phyloP scores from a whole-genome alignment of 2,888 invertebrate genomes.

The Nomada hirtipes region DNA sequence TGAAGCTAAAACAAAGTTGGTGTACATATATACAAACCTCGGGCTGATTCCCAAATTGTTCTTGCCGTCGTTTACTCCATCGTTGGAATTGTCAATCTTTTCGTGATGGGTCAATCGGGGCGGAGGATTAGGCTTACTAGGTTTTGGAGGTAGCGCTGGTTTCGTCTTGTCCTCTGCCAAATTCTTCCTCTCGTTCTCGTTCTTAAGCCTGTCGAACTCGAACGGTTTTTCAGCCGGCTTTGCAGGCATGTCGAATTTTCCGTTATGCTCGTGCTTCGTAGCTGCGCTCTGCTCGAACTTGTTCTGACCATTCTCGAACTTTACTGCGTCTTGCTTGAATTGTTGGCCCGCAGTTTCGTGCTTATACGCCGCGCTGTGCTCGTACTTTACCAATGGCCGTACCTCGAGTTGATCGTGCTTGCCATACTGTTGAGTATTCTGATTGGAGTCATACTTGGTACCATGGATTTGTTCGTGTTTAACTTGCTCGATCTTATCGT shows the following conservation, averaged over 20 bases:
- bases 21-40: constrained; percentile 68
- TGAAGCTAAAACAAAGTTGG: too few relatives aligned
- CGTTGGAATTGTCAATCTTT: constrained; percentile 74
- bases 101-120: constrained; percentile 82
- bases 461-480: constrained; percentile 68
- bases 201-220: constrained; percentile 78
- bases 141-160: constrained; percentile 94
- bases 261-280: constrained; percentile 75
- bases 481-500: constrained; percentile 75
- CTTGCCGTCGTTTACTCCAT: constrained; percentile 65
- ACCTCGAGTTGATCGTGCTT: constrained; percentile 75
- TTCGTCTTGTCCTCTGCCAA: constrained; percentile 85
- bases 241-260: constrained; percentile 77
- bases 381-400: constrained; percentile 68
- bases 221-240: constrained; percentile 78
- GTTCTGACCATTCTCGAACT: constrained; percentile 65
- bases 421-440: constrained; percentile 68
- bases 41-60: constrained; percentile 70
- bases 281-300: constrained; percentile 70
- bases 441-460: constrained; percentile 57
- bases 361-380: constrained; percentile 70
- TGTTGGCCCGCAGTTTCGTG: constrained; percentile 60
- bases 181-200: constrained; percentile 74
- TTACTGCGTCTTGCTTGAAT: constrained; percentile 71
- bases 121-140: constrained; percentile 84